Conservation (phyloP, 2,888 invertebrate genomes). For the Dynastes maya region DNA sequence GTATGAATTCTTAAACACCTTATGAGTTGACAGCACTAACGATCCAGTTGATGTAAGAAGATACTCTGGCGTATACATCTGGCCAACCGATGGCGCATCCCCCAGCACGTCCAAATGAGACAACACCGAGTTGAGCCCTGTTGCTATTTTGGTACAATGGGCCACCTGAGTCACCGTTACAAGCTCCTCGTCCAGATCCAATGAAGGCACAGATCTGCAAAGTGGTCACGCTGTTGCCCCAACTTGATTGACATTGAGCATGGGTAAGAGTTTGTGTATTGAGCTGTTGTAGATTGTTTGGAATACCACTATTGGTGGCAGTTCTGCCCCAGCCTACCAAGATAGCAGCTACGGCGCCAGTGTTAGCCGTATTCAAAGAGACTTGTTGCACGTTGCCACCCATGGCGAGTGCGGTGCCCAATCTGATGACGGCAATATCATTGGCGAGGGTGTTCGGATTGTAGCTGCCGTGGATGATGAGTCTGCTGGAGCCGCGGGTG, state of each 20-base stretch:
- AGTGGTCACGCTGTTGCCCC: constrained; percentile 68
- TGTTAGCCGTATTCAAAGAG: constrained; percentile 29
- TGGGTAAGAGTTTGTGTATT: constrained; percentile 71
- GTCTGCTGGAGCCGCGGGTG: constrained; percentile 66
- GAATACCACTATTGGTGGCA: constrained; percentile 73
- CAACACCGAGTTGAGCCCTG: constrained; percentile 70
- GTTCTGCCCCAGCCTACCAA: constrained; percentile 57
- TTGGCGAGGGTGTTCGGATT: constrained; percentile 59
- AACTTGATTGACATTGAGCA: constrained; percentile 71
- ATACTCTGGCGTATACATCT: constrained; percentile 73
- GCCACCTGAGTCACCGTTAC: constrained; percentile 74
- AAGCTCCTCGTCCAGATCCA: constrained; percentile 75
- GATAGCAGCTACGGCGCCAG: constrained; percentile 38
- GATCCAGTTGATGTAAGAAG: constrained; percentile 71
- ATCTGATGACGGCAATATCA: constrained; percentile 56
- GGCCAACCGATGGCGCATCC: constrained; percentile 73
- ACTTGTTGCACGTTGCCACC: constrained; percentile 51
- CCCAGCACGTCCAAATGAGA: constrained; percentile 71
- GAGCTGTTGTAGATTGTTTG: constrained; percentile 74
- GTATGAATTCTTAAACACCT: neutral
- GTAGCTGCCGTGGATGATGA: constrained; percentile 70
- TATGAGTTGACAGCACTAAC: constrained; percentile 30
- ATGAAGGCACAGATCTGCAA: constrained; percentile 76
- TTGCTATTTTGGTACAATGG: constrained; percentile 68
- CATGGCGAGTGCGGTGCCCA: constrained; percentile 47